Evolutionary conservation across 2,113 vertebrate genomes (phyloP).

Genomic region (Mesitornis unicolor): DNA sequence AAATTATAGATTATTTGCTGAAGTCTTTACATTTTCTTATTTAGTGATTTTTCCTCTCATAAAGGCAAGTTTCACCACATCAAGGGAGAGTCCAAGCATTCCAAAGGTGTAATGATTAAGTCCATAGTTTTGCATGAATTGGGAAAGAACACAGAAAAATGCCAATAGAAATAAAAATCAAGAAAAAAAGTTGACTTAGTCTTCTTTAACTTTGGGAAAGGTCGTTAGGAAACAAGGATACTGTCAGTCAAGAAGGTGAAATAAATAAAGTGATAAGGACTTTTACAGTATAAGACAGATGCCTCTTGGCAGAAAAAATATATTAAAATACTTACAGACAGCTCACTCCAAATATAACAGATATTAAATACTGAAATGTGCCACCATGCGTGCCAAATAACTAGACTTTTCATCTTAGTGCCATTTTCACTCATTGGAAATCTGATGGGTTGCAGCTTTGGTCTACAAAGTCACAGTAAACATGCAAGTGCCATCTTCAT

Average conservation of each 20-base stretch:
- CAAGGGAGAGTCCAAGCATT: neutral
- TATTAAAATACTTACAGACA: conserved; percentile 28
- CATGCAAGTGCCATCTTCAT: neutral
- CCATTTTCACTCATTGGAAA: neutral
- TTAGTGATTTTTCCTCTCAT: neutral
- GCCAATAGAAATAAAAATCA: neutral
- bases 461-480: neutral
- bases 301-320: conserved; percentile 10
- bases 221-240: neutral
- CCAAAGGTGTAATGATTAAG: neutral
- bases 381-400: neutral
- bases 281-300: conserved; percentile 11
- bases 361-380: conserved; percentile 26
- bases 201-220: neutral
- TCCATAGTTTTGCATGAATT: neutral
- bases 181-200: neutral
- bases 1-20: neutral
- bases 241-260: conserved; percentile 3
- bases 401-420: neutral
- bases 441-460: neutral
- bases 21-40: neutral
- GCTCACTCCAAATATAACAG: conserved; percentile 22
- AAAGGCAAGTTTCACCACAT: neutral
- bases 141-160: neutral
- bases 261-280: conserved; percentile 9